A percentile compares a stretch with the other conserved stretches of the same genome.
Evolutionary conservation across 2,888 invertebrate species (phyloP).

Genomic region (Didymodactylos carnosus): DNA sequence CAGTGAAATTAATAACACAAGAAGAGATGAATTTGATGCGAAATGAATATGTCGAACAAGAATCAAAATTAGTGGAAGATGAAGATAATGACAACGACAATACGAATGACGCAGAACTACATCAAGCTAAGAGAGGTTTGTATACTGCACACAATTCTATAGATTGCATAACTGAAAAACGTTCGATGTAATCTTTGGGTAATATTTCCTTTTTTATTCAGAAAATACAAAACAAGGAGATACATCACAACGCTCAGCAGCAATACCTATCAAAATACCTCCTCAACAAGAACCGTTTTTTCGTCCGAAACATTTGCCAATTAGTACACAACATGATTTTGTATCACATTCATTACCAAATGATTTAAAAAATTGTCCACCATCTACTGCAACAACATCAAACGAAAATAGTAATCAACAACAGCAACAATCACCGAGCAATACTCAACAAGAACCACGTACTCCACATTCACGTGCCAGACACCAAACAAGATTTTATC

Average conservation of each 20-base stretch:
- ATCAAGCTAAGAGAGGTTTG: background rate
- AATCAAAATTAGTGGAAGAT: too few relatives aligned
- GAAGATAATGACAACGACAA: too few relatives aligned
- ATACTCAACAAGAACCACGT: background rate
- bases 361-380: background rate
- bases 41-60: background rate
- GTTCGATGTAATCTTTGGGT: background rate
- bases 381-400: background rate
- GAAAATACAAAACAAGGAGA: too few relatives aligned
- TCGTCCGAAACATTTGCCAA: background rate
- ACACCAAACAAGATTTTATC: conserved; percentile 48
- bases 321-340: background rate
- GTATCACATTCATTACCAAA: background rate
- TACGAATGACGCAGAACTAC: background rate
- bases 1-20: background rate
- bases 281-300: background rate
- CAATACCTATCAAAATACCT: too few relatives aligned
- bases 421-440: background rate
- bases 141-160: background rate
- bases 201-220: too few relatives aligned
- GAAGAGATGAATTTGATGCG: background rate
- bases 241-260: too few relatives aligned
- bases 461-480: background rate
- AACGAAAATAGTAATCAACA: background rate
- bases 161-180: background rate